phyloP scores from a whole-genome alignment of 2,888 invertebrate species.

The Agonum fuliginosum region DNA sequence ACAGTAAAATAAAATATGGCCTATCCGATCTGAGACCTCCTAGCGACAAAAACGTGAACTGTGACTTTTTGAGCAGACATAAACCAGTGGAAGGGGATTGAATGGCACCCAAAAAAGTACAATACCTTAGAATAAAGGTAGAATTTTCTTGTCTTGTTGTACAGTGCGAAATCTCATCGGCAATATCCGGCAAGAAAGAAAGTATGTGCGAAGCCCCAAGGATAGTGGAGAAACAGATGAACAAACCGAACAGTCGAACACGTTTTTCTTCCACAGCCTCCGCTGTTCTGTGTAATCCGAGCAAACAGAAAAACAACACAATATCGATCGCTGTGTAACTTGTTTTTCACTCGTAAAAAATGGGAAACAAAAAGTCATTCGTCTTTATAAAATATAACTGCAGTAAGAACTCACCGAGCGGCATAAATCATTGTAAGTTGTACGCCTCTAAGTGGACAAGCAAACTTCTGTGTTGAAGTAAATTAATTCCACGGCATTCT shows the following conservation, averaged over 20 bases:
- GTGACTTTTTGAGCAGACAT: too few relatives aligned
- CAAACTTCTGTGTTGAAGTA: conserved; percentile 1
- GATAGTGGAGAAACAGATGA: conserved; percentile 4
- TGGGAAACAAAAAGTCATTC: conserved; percentile 46
- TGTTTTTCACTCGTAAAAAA: conserved; percentile 37
- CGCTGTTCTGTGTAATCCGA: conserved; percentile 30
- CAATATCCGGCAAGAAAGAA: conserved; percentile 10
- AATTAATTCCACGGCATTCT: conserved; percentile 27
- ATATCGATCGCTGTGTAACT: conserved; percentile 28
- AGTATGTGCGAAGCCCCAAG: not conserved
- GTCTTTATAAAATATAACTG: conserved; percentile 52
- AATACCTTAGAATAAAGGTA: too few relatives aligned
- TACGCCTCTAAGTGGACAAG: conserved; percentile 26
- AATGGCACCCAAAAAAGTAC: too few relatives aligned
- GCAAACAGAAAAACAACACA: conserved; percentile 42
- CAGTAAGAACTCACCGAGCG: conserved; percentile 11
- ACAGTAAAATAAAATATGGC: too few relatives aligned
- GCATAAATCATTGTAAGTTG: conserved; percentile 23
- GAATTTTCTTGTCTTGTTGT: not conserved
- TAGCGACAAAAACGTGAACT: too few relatives aligned
- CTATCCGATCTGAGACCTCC: too few relatives aligned
- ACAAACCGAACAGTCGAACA: conserved; percentile 30
- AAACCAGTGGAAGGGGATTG: too few relatives aligned
- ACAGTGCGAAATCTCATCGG: not conserved
- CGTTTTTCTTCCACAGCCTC: conserved; percentile 19